A percentile compares a stretch with the other conserved stretches of the same genome.
These are phyloP conservation scores for Dolichomitus sp. DNA, from an alignment of 2,888 invertebrate species.

Conservation along the genomic window DNA sequence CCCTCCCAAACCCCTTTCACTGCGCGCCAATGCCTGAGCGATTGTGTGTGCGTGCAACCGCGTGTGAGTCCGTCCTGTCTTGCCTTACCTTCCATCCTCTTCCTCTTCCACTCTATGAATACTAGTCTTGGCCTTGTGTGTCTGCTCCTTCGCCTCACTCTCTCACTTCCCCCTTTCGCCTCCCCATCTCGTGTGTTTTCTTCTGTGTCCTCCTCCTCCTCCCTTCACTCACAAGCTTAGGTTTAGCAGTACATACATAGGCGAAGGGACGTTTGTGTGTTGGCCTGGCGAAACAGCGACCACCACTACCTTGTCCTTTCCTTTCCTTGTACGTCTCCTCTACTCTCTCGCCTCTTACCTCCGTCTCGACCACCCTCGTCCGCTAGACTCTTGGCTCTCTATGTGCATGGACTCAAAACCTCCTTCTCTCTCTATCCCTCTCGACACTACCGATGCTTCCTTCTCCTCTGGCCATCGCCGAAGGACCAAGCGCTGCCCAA, in stretches of 20 bases:
- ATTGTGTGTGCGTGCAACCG: slow-evolving; percentile 37
- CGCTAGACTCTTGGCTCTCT: slow-evolving; percentile 30
- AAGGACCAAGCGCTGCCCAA: slow-evolving; percentile 71
- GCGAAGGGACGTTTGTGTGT: slow-evolving; percentile 21
- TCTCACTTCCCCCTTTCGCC: slow-evolving; percentile 14
- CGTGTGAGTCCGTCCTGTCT: slow-evolving; percentile 39
- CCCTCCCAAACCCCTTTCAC: slow-evolving; percentile 6
- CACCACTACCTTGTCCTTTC: slow-evolving; percentile 74
- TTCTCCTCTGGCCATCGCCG: slow-evolving; percentile 50
- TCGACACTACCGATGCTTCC: slow-evolving; percentile 46
- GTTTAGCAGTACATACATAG: slow-evolving; percentile 46
- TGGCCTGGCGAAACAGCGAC: slow-evolving; percentile 56
- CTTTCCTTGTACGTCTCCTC: slow-evolving; percentile 38
- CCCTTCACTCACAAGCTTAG: slow-evolving; percentile 62
- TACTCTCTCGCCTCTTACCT: slow-evolving; percentile 39
- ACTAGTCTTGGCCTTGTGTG: slow-evolving; percentile 50
- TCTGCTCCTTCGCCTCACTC: slow-evolving; percentile 47
- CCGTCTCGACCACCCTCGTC: slow-evolving; percentile 37
- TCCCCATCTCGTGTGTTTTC: slow-evolving; percentile 53
- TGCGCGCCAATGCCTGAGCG: slow-evolving; percentile 27
- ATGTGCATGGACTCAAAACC: slow-evolving; percentile 63
- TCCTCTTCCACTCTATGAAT: slow-evolving; percentile 48
- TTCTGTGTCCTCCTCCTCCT: slow-evolving; percentile 46
- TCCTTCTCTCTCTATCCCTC: slow-evolving; percentile 29
- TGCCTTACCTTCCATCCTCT: slow-evolving; percentile 34